phyloP scores from a whole-genome alignment of 2,113 vertebrate species.

The Cettia cetti region DNA sequence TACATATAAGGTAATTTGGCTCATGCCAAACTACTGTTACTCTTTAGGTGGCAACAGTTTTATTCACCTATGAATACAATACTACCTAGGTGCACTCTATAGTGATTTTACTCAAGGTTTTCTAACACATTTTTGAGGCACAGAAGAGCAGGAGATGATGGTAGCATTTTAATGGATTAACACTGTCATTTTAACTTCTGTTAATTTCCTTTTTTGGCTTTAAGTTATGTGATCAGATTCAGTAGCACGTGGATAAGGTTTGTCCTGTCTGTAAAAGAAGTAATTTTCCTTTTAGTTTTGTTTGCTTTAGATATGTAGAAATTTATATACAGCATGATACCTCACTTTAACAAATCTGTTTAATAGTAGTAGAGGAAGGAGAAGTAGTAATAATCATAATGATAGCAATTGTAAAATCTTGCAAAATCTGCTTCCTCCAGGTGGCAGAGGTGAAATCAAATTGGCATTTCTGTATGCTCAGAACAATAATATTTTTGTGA shows the following conservation, averaged over 20 bases:
- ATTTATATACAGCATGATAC: neutral
- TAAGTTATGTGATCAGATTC: neutral
- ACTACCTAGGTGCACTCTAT: neutral
- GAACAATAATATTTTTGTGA: neutral
- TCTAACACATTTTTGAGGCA: conserved; percentile 13
- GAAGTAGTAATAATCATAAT: neutral
- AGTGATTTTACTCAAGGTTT: neutral
- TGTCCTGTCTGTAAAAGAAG: neutral
- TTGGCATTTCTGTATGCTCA: neutral
- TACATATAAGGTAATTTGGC: neutral
- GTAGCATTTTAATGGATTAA: neutral
- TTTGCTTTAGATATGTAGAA: neutral
- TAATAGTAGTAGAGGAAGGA: neutral
- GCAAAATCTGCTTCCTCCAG: neutral
- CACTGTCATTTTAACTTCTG: neutral
- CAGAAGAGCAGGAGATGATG: neutral
- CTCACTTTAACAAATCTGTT: neutral
- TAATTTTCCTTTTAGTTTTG: neutral
- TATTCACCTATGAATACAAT: neutral
- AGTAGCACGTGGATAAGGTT: neutral
- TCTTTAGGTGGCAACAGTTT: neutral
- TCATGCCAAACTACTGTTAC: neutral
- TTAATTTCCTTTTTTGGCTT: neutral
- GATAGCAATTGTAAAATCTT: neutral
- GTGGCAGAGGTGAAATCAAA: conserved; percentile 9